Conservation (phyloP, 2,797 vertebrate genomes). For the Dromococcyx pavoninus region DNA sequence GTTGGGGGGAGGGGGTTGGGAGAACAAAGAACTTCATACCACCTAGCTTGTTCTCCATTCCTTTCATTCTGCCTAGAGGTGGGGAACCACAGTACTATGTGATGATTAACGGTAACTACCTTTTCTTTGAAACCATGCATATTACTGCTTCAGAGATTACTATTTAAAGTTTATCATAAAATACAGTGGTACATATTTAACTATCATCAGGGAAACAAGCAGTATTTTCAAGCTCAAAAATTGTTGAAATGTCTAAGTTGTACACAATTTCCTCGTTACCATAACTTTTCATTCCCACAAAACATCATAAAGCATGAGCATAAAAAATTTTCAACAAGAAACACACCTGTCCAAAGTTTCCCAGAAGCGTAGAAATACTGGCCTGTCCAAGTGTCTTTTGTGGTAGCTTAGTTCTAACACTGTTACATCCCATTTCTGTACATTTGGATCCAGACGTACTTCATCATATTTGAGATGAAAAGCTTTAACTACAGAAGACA, state of each 20-base stretch:
- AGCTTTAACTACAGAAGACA: conserved; percentile 86
- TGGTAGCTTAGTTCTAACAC: conserved; percentile 97
- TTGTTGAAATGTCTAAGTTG: not conserved
- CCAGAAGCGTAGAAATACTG: conserved; percentile 96
- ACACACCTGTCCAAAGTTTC: conserved; percentile 95
- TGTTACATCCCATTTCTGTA: conserved; percentile 98
- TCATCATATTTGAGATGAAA: conserved; percentile 98
- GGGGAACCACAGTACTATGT: not conserved
- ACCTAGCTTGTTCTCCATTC: not conserved
- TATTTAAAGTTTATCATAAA: not conserved
- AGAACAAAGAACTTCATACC: not conserved
- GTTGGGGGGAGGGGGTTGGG: not conserved
- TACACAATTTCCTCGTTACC: not conserved
- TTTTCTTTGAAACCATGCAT: not conserved
- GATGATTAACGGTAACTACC: not conserved
- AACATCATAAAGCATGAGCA: not conserved
- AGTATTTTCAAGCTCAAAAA: not conserved
- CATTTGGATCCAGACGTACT: conserved; percentile 93
- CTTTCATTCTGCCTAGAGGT: not conserved
- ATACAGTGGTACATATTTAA: not conserved
- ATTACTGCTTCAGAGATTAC: not conserved
- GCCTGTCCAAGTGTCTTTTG: conserved; percentile 94
- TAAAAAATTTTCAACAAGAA: not conserved
- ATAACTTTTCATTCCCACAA: not conserved
- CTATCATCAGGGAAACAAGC: not conserved